Evolutionary conservation across 2,113 vertebrate species (phyloP), one percentile per base, ranked within the genome.

Genomic region (Rhinolophus sinicus): DNA sequence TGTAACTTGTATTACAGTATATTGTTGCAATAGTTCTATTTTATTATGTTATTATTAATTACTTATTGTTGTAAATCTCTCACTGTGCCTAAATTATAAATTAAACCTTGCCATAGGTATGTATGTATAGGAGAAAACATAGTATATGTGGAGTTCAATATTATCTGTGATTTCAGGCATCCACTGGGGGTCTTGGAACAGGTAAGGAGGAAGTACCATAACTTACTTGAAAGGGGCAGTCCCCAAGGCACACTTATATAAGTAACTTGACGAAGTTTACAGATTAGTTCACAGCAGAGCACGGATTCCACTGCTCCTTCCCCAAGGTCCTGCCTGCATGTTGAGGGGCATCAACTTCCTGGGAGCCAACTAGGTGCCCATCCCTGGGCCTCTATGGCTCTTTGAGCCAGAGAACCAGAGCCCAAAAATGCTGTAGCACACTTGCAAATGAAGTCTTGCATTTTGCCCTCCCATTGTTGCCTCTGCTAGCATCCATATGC

Each of bases 221-320:
- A 26, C 26, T 96, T 52, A 24, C 84, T 50, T 91, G 76, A 38
- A 77, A 93, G 33, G 28, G 24, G 26, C 76, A 11, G 12, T 18
- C 13, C 5, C 70, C 11, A 11, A 56, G 18, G 11, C 90, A 58
- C 5, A 8, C n/a, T 40, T 44, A 40, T 18, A 26, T 18, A 82
- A 50, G 33, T 33, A 24, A 65, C 33, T 84, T 85, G 0, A 56
- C 44, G 6, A 33, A 26, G 35, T 30, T 30, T 30, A 22, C 12
- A 77, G 47, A 38, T 81, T 35, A 28, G 38, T 50, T 69, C 24
- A 65, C 44, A 62, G 38, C 38, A n/a, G 7, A 92, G 35, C 38
- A 72, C 0, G 3, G 3, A 8, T 40, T 54, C 21, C 10, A n/a
- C 44, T 1, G 1, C 5, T 56, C 19, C 52, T 28, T 62, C n/a